phyloP scores from a whole-genome alignment of 2,797 vertebrate species.

The Myotis myotis region DNA sequence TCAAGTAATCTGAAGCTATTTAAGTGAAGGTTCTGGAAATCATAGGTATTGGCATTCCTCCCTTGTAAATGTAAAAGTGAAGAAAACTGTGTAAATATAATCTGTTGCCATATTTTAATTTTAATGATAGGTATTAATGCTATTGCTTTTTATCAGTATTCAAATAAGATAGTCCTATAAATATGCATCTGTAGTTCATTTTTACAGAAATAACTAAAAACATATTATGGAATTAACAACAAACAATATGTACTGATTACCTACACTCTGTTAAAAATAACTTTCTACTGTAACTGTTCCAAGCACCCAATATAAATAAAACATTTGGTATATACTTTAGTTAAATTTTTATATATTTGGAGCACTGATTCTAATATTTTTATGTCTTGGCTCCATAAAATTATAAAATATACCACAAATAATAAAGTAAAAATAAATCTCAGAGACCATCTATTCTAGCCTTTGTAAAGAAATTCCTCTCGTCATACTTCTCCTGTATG shows the following conservation, averaged over 20 bases:
- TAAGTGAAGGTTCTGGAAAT: constrained; percentile 50
- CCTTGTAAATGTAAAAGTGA: not conserved
- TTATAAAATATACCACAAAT: not conserved
- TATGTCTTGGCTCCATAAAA: not conserved
- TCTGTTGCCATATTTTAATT: constrained; percentile 28
- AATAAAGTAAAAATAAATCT: not conserved
- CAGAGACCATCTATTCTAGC: not conserved
- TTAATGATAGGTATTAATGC: constrained; percentile 55
- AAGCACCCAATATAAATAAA: not conserved
- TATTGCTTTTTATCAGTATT: not conserved
- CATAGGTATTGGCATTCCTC: not conserved
- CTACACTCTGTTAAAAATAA: not conserved
- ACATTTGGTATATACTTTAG: not conserved
- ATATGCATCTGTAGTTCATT: constrained; percentile 16
- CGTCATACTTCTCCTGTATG: not conserved
- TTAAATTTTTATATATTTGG: not conserved
- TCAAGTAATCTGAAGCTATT: constrained; percentile 28
- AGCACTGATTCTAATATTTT: not conserved
- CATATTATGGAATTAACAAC: not conserved
- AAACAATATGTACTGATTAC: constrained; percentile 8
- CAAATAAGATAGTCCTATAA: constrained; percentile 14
- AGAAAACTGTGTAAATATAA: constrained; percentile 12
- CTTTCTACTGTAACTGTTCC: not conserved
- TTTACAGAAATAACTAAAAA: constrained; percentile 18
- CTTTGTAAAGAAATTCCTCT: not conserved